Base-by-base conservation (phyloP, 2,888 invertebrate species). In the Sussaba pulchella region DNA sequence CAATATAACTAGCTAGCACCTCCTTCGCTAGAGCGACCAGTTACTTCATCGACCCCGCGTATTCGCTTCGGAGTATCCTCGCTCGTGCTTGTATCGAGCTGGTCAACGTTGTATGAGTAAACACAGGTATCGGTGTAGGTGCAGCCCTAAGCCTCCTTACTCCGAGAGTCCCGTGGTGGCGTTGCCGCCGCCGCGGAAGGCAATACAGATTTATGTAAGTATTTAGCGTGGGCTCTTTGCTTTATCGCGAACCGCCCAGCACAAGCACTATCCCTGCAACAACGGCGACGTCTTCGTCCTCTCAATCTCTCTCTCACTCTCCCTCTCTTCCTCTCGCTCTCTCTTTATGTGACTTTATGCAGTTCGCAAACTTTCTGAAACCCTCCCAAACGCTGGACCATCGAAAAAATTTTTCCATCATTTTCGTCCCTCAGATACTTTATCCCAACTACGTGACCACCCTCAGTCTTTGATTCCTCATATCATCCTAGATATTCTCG, bases 191-290 rank as follows among this genome's bases (percentile, higher is more conserved):
- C 70, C 74, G 77, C 77, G 75, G 64, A 86, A 89, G 90, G 92
- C 92, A 92, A 92, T 92, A 92, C 92, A 92, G 92, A 92, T 92
- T 92, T 92, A 92, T 92, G 92, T 92, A 91, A 92, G 92, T 92
- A 92, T 92, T 92, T 92, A 92, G 91, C 91, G 85, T 90, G 81
- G 89, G 91, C 90, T 90, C 91, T 89, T 90, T 91, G 91, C 92
- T 92, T 92, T 92, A 92, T 92, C 92, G 91, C 91, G 87, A 88
- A 86, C 87, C 88, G 89, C 85, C 90, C 91, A 92, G 91, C 91
- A 89, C 89, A 89, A 89, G 88, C 90, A 85, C 64, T 50, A 24
- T 21, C 70, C 31, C 70, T 47, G 63, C 71, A 72, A 75, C 78
- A 66, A 70, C 78, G 61, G 47, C 67, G 72, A 75, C 71, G 45